phyloP scores from a whole-genome alignment of 2,888 invertebrate species.

The Agrilus cyanescens region DNA sequence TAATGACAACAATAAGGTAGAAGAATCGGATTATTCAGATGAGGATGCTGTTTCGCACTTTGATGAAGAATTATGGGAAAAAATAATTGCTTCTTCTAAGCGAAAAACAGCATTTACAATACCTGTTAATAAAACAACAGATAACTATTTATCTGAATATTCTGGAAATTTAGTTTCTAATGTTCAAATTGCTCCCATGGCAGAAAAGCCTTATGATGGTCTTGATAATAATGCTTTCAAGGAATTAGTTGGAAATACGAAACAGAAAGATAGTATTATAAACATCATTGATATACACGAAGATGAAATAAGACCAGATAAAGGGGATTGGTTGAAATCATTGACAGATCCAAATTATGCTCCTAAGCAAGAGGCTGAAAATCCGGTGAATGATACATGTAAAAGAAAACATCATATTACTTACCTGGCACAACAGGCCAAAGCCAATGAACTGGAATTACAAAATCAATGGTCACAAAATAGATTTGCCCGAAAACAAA shows the following conservation, averaged over 20 bases:
- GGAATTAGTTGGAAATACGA: conserved; percentile 55
- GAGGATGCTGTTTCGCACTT: conserved; percentile 37
- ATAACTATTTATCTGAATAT: conserved; percentile 30
- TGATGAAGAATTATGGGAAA: conserved; percentile 37
- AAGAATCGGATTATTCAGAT: conserved; percentile 39
- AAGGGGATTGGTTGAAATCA: conserved; percentile 73
- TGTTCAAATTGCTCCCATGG: conserved; percentile 36
- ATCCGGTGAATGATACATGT: conserved; percentile 39
- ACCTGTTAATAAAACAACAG: not conserved
- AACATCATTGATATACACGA: conserved; percentile 76
- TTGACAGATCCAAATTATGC: conserved; percentile 51
- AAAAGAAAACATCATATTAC: conserved; percentile 92
- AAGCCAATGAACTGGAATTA: conserved; percentile 85
- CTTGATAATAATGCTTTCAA: conserved; percentile 44
- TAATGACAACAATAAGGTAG: conserved; percentile 31
- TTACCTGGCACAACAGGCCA: conserved; percentile 85
- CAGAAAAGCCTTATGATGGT: conserved; percentile 35
- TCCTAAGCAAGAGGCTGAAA: conserved; percentile 36
- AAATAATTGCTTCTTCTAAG: conserved; percentile 37
- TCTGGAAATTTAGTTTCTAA: conserved; percentile 32
- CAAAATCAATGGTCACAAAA: conserved; percentile 92
- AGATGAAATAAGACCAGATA: conserved; percentile 65
- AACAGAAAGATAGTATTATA: conserved; percentile 51
- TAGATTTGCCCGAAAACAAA: conserved; percentile 70
- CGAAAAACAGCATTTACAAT: conserved; percentile 21